A percentile compares a stretch with the other conserved stretches of the same genome.
phyloP scores from a whole-genome alignment of 2,888 invertebrate species.

The Heliconius ethilla region DNA sequence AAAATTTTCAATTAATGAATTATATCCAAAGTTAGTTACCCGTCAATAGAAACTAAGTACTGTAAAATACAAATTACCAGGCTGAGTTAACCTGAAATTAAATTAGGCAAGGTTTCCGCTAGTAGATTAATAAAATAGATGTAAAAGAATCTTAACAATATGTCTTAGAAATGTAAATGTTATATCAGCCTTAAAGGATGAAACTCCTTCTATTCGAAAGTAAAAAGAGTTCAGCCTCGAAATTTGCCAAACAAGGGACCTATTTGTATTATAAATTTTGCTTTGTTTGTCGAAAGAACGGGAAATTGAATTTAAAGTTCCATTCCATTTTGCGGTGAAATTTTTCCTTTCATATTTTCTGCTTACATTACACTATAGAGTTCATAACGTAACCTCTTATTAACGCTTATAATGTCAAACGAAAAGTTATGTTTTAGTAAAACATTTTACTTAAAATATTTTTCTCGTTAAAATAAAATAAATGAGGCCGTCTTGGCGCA shows the following conservation, averaged over 20 bases:
- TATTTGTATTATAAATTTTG: conserved; percentile 40
- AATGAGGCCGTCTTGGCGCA: neutral
- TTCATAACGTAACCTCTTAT: conserved; percentile 2
- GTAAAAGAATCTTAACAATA: neutral
- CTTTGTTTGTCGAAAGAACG: conserved; percentile 36
- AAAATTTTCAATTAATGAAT: neutral
- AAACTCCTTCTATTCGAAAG: conserved; percentile 27
- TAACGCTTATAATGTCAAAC: neutral
- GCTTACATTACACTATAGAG: conserved; percentile 6
- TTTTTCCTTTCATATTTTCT: conserved; percentile 28
- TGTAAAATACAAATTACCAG: conserved; percentile 19
- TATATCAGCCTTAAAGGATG: neutral
- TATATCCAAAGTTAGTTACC: neutral
- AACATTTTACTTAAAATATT: neutral
- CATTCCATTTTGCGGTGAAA: conserved; percentile 25
- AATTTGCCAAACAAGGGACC: conserved; percentile 34
- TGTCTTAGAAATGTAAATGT: neutral
- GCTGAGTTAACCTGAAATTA: conserved; percentile 23
- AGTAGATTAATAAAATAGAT: neutral
- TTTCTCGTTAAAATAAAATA: neutral
- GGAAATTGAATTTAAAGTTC: conserved; percentile 39
- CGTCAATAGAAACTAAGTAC: conserved; percentile 11
- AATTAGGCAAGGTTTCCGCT: conserved; percentile 19
- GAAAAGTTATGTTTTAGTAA: neutral
- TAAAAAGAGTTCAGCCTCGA: conserved; percentile 38